These are phyloP conservation scores for Poeciliopsis prolifica DNA, from an alignment of 2,113 vertebrate genomes.

Conservation along the genomic window DNA sequence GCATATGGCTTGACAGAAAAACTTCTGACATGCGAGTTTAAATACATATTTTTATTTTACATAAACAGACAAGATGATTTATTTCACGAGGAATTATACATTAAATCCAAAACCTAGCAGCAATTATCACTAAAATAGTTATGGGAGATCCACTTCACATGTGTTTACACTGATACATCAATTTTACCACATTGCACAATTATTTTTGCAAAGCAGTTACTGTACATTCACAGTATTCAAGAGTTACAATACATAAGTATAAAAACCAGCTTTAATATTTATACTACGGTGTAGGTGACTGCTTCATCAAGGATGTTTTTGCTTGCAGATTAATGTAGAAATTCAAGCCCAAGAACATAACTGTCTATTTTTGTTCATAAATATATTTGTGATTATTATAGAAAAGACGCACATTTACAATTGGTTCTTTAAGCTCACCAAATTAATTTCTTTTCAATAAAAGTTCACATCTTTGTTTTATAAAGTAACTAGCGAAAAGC, in stretches of 20 bases:
- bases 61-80: constrained; percentile 23
- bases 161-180: constrained; percentile 11
- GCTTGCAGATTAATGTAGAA: constrained; percentile 3
- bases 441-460: not conserved
- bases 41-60: constrained; percentile 22
- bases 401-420: not conserved
- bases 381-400: not conserved
- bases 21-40: not conserved
- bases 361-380: not conserved
- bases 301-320: constrained; percentile 8
- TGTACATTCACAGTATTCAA: constrained; percentile 15
- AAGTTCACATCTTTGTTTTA: not conserved
- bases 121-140: not conserved
- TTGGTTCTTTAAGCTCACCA: not conserved
- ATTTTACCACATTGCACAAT: constrained; percentile 12
- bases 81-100: not conserved
- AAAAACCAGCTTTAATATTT: constrained; percentile 9
- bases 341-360: not conserved
- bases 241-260: constrained; percentile 7
- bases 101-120: constrained; percentile 6
- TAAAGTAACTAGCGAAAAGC: not conserved
- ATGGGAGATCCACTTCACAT: not conserved
- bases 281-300: not conserved
- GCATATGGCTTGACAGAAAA: constrained; percentile 14
- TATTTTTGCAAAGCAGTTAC: constrained; percentile 16